Percentiles rank a stretch among this genome's conserved stretches.
These are phyloP conservation scores for Dicycla oo DNA, from an alignment of 2,888 invertebrate species.

Conservation along the genomic window DNA sequence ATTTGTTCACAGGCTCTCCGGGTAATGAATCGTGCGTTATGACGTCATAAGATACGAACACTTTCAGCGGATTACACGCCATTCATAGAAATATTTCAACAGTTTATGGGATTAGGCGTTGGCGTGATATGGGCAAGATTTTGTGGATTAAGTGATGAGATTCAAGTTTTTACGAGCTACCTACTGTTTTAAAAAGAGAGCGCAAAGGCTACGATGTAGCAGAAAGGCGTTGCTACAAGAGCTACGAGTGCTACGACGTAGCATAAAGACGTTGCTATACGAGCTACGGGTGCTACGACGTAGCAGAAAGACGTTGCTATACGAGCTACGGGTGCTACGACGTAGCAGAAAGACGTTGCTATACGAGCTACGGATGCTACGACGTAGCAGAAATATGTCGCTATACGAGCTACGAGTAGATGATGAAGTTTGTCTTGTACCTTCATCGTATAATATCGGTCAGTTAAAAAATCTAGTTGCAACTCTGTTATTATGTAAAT, in stretches of 20 bases:
- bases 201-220: not conserved
- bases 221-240: not conserved
- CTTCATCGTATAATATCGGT: too few species aligned
- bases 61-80: slow-evolving; percentile 39
- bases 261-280: not conserved
- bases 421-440: not conserved
- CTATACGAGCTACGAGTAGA: too few species aligned
- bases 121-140: slow-evolving; percentile 16
- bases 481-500: not conserved
- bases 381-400: not conserved
- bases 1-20: slow-evolving; percentile 68
- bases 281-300: slow-evolving; percentile 6
- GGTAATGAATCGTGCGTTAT: slow-evolving; percentile 67
- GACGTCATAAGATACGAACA: slow-evolving; percentile 39
- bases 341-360: too few species aligned
- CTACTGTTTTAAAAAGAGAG: not conserved
- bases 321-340: too few species aligned
- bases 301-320: not conserved
- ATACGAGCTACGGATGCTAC: not conserved
- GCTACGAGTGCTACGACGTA: too few species aligned
- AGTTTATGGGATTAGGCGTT: slow-evolving; percentile 39
- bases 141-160: slow-evolving; percentile 13
- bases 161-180: not conserved
- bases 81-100: slow-evolving; percentile 50
- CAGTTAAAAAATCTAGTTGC: not conserved